Percentiles rank a stretch among this genome's conserved stretches.
These are phyloP conservation scores for Spialia ferax DNA, from an alignment of 2,888 invertebrate species.

Conservation along the genomic window DNA sequence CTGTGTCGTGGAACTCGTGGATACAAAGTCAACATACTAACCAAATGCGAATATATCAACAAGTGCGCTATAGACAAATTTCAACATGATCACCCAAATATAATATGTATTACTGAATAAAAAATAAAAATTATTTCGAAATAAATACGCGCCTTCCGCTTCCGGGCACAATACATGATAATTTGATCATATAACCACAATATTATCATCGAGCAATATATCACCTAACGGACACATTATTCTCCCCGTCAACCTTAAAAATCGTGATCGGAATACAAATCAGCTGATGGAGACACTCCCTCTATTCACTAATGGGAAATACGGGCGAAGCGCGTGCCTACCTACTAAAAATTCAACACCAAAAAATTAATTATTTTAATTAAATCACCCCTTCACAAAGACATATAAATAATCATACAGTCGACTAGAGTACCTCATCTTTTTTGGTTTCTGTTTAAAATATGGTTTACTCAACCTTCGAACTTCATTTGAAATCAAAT, in stretches of 20 bases:
- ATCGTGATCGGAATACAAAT: constrained; percentile 35
- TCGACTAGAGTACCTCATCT: too few species aligned
- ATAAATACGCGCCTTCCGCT: constrained; percentile 10
- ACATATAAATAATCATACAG: too few species aligned
- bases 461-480: too few species aligned
- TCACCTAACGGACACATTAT: constrained; percentile 29
- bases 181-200: constrained; percentile 5
- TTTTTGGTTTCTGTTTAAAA: too few species aligned
- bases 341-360: constrained; percentile 16
- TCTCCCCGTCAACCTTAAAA: constrained; percentile 31
- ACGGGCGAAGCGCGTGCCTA: not conserved
- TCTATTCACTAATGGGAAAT: constrained; percentile 25
- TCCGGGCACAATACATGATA: constrained; percentile 25
- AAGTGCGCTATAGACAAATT: too few species aligned
- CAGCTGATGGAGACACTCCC: constrained; percentile 22
- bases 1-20: too few species aligned
- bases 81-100: not conserved
- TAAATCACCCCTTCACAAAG: not conserved
- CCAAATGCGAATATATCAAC: too few species aligned
- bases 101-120: too few species aligned
- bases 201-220: constrained; percentile 9
- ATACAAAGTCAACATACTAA: too few species aligned
- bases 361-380: constrained; percentile 15
- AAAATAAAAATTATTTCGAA: not conserved
- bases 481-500: too few species aligned